Percentiles rank a stretch among this genome's conserved stretches.
These are phyloP conservation scores for Torymus texanus DNA, from an alignment of 2,888 invertebrate genomes.

Conservation along the genomic window DNA sequence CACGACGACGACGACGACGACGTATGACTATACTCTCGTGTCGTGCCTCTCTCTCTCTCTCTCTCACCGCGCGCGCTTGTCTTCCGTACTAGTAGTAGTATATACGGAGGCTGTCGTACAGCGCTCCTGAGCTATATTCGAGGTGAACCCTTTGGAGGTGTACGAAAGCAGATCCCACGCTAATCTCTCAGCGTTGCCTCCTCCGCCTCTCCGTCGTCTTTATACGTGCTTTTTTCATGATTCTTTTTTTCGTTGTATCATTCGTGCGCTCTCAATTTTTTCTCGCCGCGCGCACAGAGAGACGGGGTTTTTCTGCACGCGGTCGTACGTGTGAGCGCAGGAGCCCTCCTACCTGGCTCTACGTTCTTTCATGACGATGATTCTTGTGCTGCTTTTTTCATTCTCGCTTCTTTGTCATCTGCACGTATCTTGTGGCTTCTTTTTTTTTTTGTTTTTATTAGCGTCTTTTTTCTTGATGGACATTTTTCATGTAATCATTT, in stretches of 20 bases:
- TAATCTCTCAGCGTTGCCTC: conserved; percentile 56
- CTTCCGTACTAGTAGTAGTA: background rate
- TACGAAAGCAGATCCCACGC: conserved; percentile 46
- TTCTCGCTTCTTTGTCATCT: too few species aligned
- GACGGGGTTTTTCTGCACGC: too few species aligned
- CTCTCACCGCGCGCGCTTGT: conserved; percentile 21
- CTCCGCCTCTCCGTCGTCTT: conserved; percentile 35
- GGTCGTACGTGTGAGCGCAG: too few species aligned
- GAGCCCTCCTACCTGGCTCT: too few species aligned
- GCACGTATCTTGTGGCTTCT: background rate
- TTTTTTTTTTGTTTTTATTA: too few species aligned
- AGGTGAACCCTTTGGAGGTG: conserved; percentile 29
- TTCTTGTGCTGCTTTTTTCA: too few species aligned
- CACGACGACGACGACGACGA: conserved; percentile 50
- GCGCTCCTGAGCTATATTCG: conserved; percentile 36
- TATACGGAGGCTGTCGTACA: conserved; percentile 1
- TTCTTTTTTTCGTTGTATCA: conserved; percentile 1
- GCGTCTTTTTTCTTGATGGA: too few species aligned
- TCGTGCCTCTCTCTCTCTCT: conserved; percentile 39
- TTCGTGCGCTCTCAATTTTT: background rate
- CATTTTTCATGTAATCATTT: too few species aligned
- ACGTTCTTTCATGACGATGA: too few species aligned
- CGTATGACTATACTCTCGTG: conserved; percentile 34
- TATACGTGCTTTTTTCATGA: background rate
- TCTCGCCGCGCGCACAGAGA: background rate